Percentiles rank a stretch among this genome's conserved stretches.
Conservation (phyloP, 2,113 vertebrate species). For the Pterocles gutturalis region DNA sequence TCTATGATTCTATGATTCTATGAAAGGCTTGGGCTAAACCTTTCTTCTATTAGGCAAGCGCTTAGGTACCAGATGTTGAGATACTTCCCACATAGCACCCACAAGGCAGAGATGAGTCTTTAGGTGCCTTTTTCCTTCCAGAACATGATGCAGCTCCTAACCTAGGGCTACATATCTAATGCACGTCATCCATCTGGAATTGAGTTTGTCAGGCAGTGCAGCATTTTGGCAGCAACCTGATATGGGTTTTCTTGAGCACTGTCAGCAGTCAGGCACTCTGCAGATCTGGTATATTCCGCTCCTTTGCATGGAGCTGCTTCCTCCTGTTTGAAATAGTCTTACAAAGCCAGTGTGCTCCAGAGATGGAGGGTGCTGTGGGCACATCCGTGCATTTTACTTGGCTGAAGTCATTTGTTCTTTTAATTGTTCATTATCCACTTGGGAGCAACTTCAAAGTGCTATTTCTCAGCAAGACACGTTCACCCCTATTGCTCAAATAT, state of each 20-base stretch:
- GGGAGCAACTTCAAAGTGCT: neutral
- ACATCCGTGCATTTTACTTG: neutral
- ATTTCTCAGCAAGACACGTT: neutral
- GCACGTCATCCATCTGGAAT: neutral
- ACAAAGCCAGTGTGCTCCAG: neutral
- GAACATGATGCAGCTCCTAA: rapidly evolving
- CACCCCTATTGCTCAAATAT: neutral
- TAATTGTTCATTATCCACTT: neutral
- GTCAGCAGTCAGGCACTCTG: neutral
- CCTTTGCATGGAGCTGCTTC: neutral
- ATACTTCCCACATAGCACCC: rapidly evolving
- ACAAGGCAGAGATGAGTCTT: neutral
- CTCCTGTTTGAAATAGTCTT: neutral
- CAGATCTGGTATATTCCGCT: neutral
- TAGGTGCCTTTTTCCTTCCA: neutral
- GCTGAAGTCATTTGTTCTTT: constrained; percentile 13
- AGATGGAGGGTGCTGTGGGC: neutral
- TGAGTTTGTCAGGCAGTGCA: neutral
- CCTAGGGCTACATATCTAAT: too few species aligned
- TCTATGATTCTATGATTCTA: too few species aligned
- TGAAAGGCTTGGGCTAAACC: neutral
- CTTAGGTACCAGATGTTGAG: neutral
- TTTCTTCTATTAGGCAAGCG: neutral
- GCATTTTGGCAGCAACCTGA: neutral
- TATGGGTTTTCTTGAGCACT: neutral